Base-by-base conservation (phyloP, 2,797 vertebrate species). In the Propithecus perrieri region DNA sequence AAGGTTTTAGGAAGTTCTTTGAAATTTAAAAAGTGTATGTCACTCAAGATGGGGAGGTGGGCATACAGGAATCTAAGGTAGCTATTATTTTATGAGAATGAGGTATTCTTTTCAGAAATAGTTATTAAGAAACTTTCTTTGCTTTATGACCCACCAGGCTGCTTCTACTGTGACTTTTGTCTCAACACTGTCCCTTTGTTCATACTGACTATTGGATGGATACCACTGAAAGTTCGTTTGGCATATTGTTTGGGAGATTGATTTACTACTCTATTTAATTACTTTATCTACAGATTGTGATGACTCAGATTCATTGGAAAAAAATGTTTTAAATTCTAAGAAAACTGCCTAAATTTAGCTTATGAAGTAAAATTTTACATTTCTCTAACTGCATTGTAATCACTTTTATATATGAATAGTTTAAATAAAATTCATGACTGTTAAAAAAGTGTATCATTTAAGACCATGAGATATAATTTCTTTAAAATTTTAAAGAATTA, bases 351-450 rank as follows among this genome's bases (percentile, higher is more conserved):
- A 46, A 86, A 71, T 65, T 91, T 93, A 97, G 69, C 85, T 61
- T 96, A 97, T 96, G 87, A 94, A 96, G 86, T 96, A 87, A 79
- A 93, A 90, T 81, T 84, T 95, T 97, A 92, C 92, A 93, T 85
- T 94, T 59, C 7, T 48, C 24, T 79, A 91, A 97, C 87, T 67
- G 63, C 46, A 84, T 84, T 97, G 92, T 93, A 97, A 97, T 93
- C 0, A 1, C 18, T 97, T 97, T 96, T 94, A 95, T 89, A 95
- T 96, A 75, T 41, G 26, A 76, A 79, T 94, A 96, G 59, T 95
- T 97, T 94, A 85, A 87, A 94, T 72, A 94, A 43, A 94, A 88
- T 90, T 96, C 61, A 26, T 53, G 90, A 91, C 33, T 97, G n/a
- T 11, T 28, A 84, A n/a, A 11, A 48, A 55, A 26, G 9, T 26